Base-by-base conservation (phyloP, 2,797 vertebrate species). In the Choloepus didactylus region DNA sequence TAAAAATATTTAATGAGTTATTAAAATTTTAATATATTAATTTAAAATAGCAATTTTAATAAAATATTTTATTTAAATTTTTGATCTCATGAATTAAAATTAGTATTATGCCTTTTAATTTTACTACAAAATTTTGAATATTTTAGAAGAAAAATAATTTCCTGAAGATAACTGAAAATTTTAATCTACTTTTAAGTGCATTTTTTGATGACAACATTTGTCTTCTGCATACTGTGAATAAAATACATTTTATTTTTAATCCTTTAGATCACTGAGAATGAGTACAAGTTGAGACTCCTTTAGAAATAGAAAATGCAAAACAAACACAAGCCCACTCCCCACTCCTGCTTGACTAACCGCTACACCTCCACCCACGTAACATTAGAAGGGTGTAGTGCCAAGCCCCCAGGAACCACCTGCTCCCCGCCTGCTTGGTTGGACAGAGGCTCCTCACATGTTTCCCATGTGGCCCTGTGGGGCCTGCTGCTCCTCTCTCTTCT, bases 221-320 rank as follows among this genome's bases (percentile, higher is more conserved):
- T 4, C 31, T 46, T 76, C 81, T n/a, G 10, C 9, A 67, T 18
- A 41, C 25, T 66, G 21, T 88, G 12, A 8, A 44, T 90, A 66
- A 2, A 82, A 56, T 35, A 21, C 9, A 31, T 83, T 77, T 77
- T 69, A 73, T 15, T 70, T 87, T 89, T 89, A 93, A 94, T 79
- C 29, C 6, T 84, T 73, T 83, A 75, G 4, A n/a, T 46, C 12
- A 59, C 0, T 83, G 10, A 49, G 18, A 89, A 62, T 87, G 9
- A 27, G 8, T 31, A 82, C 51, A 92, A 89, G 3, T 87, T 54
- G 38, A 88, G 25, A 94, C 18, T 67, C 38, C 29, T 97, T 92
- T 38, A 80, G 73, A 85, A 95, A 56, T 0, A 56, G 27, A 56
- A 56, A 56, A 56, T 21, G 7, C 56, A 56, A 56, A 56, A 56